Evolutionary conservation across 2,888 invertebrate genomes (phyloP), one percentile per base, ranked within the genome.

Genomic region (Drosophila nigricruria): DNA sequence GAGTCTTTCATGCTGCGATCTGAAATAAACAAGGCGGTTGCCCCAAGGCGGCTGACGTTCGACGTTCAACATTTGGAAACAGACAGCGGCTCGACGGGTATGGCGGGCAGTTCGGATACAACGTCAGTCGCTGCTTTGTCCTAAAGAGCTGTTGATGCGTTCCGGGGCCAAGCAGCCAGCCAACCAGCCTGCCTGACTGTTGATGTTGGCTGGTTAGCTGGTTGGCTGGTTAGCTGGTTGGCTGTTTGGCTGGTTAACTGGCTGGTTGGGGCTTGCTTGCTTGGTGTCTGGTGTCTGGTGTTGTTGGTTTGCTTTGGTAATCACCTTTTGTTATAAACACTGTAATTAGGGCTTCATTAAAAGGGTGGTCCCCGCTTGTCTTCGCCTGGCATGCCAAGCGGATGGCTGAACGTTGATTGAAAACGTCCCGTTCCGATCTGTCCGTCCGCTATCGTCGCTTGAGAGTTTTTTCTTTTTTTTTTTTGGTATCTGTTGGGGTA

Each of bases 271-370:
- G 23, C 34, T 32, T 20, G 42, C 38, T 45, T 61, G 42, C 38
- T 45, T 66, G 73, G 62, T 75, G 76, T 68, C 59, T 73, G 77
- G 67, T 75, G 73, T 69, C 62, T 73, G 77, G 73, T 77, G 80
- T 73, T 82, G 78, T 79, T 85, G 86, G 82, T 89, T 81, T 83
- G 82, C 82, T 83, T 88, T 83, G 80, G 83, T 90, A 91, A 91
- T 91, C 91, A 90, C 91, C 91, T 91, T 91, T 91, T 91, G 91
- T 91, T 91, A 91, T 92, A 92, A 92, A 92, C 89, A 92, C 92
- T 93, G 91, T 92, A 93, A 93, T 93, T 93, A 93, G 92, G 90
- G 91, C 90, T 91, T 92, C 92, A 93, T 93, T 93, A 92, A 93
- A 93, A 92, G 92, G 92, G 93, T 93, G 92, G 92, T 93, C 92